Evolutionary conservation across 1,140 invertebrate genomes (phyloP).

Genomic region (Ostrea denselamellosa): DNA sequence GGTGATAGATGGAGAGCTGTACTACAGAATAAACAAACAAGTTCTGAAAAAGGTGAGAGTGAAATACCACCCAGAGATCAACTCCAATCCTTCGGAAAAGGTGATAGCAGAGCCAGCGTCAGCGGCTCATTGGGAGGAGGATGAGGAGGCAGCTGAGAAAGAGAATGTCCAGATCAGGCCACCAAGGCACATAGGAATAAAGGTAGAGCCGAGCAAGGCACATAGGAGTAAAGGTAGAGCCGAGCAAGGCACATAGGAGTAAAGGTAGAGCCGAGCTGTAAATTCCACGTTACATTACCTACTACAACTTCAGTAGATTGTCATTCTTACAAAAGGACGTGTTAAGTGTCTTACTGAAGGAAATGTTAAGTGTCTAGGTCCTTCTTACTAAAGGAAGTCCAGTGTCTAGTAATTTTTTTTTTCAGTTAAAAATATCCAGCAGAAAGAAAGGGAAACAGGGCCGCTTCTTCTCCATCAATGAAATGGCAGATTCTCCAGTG

Average conservation of each 20-base stretch:
- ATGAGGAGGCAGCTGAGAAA: conserved; percentile 52
- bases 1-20: conserved; percentile 88
- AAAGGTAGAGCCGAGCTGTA: not conserved
- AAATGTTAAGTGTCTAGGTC: not conserved
- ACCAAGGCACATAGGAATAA: conserved; percentile 16
- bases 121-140: conserved; percentile 40
- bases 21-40: conserved; percentile 84
- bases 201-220: not conserved
- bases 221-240: not conserved
- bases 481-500: conserved; percentile 49
- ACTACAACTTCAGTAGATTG: too few relatives aligned
- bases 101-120: not conserved
- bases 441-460: conserved; percentile 50
- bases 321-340: too few relatives aligned
- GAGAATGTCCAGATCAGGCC: conserved; percentile 52
- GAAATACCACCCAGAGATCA: conserved; percentile 76
- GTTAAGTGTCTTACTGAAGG: too few relatives aligned
- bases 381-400: too few relatives aligned
- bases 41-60: conserved; percentile 85
- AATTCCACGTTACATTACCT: not conserved
- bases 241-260: not conserved
- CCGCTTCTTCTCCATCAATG: conserved; percentile 47
- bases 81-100: conserved; percentile 39
- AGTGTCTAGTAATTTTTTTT: not conserved
- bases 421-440: conserved; percentile 51